Evolutionary conservation across 30 jellyfish, hydroid and myxozoan genomes (phyloP).

Genomic region (Pelagia noctiluca): DNA sequence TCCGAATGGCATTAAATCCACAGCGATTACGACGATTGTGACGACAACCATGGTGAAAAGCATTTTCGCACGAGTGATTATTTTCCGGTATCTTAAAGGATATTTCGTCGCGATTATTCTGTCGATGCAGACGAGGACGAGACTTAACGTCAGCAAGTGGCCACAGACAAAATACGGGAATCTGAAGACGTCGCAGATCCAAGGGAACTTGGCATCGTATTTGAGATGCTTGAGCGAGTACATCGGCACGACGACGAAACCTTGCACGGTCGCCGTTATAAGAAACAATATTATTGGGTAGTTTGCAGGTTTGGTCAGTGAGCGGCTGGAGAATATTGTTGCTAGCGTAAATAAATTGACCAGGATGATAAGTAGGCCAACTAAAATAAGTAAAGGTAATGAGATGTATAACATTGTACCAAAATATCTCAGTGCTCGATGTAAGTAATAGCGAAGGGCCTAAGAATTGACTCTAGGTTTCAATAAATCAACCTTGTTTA

Average conservation of each 20-base stretch:
- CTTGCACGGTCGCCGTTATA: conserved; percentile 67
- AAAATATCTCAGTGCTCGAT: no score
- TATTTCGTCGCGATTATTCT: conserved; percentile 60
- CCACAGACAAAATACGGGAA: conserved; percentile 75
- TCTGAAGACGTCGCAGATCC: conserved; percentile 78
- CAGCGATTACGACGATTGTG: conserved; percentile 30
- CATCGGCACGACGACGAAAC: conserved; percentile 74
- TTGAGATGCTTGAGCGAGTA: conserved; percentile 42
- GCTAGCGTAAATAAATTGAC: conserved; percentile 59
- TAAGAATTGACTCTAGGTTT: no score
- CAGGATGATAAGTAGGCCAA: conserved; percentile 48
- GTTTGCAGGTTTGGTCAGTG: conserved; percentile 60
- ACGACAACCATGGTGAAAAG: conserved; percentile 7
- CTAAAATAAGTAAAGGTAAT: conserved; percentile 28
- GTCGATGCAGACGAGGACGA: conserved; percentile 63
- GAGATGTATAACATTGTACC: not conserved
- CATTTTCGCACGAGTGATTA: conserved; percentile 56
- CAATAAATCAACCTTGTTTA: no score
- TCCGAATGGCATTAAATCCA: conserved; percentile 69
- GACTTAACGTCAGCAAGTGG: conserved; percentile 54
- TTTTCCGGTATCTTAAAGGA: conserved; percentile 64
- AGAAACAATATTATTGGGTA: conserved; percentile 71
- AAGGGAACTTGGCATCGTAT: conserved; percentile 7
- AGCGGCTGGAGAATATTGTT: conserved; percentile 61
- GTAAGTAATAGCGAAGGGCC: no score